Evolutionary conservation across 1,140 invertebrate species (phyloP).

Genomic region (Drosophila aff.): DNA sequence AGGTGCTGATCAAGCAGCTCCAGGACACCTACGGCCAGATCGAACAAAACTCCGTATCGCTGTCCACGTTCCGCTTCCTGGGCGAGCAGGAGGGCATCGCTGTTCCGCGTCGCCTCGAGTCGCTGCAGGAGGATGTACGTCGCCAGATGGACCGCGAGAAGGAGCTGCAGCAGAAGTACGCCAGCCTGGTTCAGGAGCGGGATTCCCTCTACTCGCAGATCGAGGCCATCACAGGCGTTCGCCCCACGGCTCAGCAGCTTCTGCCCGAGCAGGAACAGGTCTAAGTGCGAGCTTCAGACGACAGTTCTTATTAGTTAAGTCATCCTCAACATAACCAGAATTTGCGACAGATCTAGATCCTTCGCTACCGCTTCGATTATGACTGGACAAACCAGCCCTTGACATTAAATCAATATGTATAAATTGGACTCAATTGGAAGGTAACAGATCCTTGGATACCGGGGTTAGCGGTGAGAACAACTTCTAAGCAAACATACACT

Average conservation of each 20-base stretch:
- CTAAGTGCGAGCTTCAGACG: not conserved
- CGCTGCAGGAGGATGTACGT: constrained; percentile 96
- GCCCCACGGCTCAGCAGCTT: constrained; percentile 55
- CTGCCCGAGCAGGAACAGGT: constrained; percentile 42
- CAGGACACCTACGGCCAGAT: constrained; percentile 95
- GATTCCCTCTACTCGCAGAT: constrained; percentile 59
- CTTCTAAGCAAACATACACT: not conserved
- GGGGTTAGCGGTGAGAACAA: not conserved
- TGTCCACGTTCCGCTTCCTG: constrained; percentile 96
- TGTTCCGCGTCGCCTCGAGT: constrained; percentile 94
- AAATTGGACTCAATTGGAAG: not conserved
- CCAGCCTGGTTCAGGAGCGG: constrained; percentile 66
- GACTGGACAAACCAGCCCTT: not conserved
- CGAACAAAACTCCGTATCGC: constrained; percentile 94
- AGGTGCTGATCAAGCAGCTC: constrained; percentile 95
- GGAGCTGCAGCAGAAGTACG: constrained; percentile 89
- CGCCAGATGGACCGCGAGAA: constrained; percentile 96
- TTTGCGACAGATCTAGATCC: not conserved
- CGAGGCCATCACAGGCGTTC: constrained; percentile 49
- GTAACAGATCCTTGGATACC: not conserved
- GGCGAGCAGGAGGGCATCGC: constrained; percentile 96
- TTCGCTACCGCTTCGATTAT: not conserved
- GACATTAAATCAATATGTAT: not conserved
- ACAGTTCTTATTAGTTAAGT: constrained; percentile 16
- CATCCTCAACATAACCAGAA: not conserved